Evolutionary conservation across 2,113 vertebrate genomes (phyloP).

Genomic region (Alces alces): DNA sequence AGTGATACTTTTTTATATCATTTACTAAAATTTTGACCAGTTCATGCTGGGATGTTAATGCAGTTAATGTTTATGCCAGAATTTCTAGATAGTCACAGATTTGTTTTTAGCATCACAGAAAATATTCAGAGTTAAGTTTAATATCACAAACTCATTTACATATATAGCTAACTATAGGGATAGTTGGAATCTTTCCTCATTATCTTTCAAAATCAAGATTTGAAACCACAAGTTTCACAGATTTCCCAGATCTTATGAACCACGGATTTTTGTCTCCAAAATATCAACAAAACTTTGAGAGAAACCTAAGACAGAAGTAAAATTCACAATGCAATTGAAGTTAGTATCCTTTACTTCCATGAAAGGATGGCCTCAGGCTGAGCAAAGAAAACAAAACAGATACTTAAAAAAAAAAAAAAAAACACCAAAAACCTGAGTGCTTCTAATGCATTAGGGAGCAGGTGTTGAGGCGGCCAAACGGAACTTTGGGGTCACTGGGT

Average conservation of each 20-base stretch:
- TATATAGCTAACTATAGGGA: background rate
- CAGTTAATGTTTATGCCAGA: background rate
- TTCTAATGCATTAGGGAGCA: conserved; percentile 62
- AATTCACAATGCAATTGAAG: background rate
- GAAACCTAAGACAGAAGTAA: conserved; percentile 28
- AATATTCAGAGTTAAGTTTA: background rate
- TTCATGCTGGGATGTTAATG: background rate
- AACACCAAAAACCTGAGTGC: background rate
- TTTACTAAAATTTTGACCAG: background rate
- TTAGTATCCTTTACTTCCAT: background rate
- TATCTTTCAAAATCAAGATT: background rate
- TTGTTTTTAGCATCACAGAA: background rate
- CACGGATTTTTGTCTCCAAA: background rate
- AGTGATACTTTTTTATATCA: background rate
- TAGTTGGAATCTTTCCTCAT: background rate
- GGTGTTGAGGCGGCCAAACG: conserved; percentile 66
- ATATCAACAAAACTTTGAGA: background rate
- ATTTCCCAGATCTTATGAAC: background rate
- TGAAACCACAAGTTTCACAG: background rate
- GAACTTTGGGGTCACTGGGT: conserved; percentile 71
- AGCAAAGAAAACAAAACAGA: conserved; percentile 62
- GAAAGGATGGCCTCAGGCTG: conserved; percentile 29
- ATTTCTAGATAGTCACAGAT: background rate
- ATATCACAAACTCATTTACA: background rate
- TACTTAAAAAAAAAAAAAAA: background rate